Evolutionary conservation across 1,140 invertebrate species (phyloP), one percentile per base, ranked within the genome.

Genomic region (Aphelenchoides besseyi): DNA sequence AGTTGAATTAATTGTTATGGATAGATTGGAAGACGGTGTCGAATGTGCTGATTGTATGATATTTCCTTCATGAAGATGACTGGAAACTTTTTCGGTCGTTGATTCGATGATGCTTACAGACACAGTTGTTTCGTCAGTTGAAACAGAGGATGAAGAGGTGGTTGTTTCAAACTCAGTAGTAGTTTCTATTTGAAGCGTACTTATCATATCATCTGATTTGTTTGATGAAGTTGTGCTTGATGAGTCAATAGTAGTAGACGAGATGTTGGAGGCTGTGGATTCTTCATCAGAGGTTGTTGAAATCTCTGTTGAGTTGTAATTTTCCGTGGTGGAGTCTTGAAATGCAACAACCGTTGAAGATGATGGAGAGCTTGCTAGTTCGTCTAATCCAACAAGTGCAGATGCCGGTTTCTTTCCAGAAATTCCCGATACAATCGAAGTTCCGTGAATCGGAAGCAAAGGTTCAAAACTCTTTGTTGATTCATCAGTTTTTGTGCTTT

Each of bases 111-210:
- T n/a, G n/a, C n/a, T n/a, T n/a, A n/a, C n/a, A n/a, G n/a, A n/a
- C n/a, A n/a, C n/a, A n/a, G n/a, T n/a, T n/a, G n/a, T n/a, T n/a
- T n/a, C n/a, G n/a, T n/a, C n/a, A n/a, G n/a, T n/a, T n/a, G n/a
- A n/a, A n/a, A 30, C 29, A 3, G 41, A 0, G 16, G 30, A 33
- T 2, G 63, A 36, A 66, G 63, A 36, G 63, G 72, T 69, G 66
- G 72, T 54, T 73, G 55, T 72, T 48, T 3, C 30, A 28, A 57
- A 23, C 57, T 23, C 36, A 18, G 29, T 68, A 18, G 26, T 61
- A 12, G 30, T 2, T 53, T n/a, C n/a, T n/a, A n/a, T n/a, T n/a
- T n/a, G n/a, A n/a, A n/a, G n/a, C n/a, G n/a, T n/a, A n/a, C n/a
- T n/a, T n/a, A n/a, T n/a, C n/a, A n/a, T n/a, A n/a, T n/a, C n/a